Base-by-base conservation (phyloP, 2,888 invertebrate species). In the Clepsis dumicolana region DNA sequence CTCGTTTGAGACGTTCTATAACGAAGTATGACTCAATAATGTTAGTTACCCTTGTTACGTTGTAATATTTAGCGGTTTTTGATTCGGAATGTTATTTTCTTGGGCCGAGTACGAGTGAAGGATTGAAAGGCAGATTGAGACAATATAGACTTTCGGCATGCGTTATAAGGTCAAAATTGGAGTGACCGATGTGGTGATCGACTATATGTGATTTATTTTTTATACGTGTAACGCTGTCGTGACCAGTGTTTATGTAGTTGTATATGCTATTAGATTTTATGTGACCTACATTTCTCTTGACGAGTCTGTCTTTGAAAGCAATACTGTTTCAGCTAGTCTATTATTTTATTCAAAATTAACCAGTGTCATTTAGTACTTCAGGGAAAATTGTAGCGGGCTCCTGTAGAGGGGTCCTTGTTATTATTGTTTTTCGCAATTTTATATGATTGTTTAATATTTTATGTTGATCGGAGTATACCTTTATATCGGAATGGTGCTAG, bases 401-500 rank as follows among this genome's bases (percentile, higher is more conserved):
- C 84, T n/a, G n/a, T n/a, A n/a, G 86, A 87, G 80, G 79, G 77
- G 83, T 82, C 81, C 87, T 88, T 86, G 82, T 81, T 81, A 82
- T 81, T 80, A 80, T 82, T 79, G 76, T 81, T 74, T 76, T 78
- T 74, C 64, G 44, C 63, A 68, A 80, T 82, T 82, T 78, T 87
- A 84, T 87, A 83, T 85, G 85, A 85, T 88, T 86, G 89, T 80
- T 92, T 91, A 84, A 85, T 91, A 91, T 91, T 84, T 92, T 91
- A 91, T 91, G 86, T 90, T 90, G 76, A 82, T 86, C 81, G 82
- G 85, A 82, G 86, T 89, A 89, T 90, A 91, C 86, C 83, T 87
- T 81, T 89, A 88, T 90, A 91, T 91, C 86, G 81, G 87, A 91
- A 93, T 93, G 93, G 93, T 93, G 93, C 93, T 93, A 93, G 92